These are phyloP conservation scores for Labrus mixtus DNA, from an alignment of 2,113 vertebrate species.

Conservation along the genomic window DNA sequence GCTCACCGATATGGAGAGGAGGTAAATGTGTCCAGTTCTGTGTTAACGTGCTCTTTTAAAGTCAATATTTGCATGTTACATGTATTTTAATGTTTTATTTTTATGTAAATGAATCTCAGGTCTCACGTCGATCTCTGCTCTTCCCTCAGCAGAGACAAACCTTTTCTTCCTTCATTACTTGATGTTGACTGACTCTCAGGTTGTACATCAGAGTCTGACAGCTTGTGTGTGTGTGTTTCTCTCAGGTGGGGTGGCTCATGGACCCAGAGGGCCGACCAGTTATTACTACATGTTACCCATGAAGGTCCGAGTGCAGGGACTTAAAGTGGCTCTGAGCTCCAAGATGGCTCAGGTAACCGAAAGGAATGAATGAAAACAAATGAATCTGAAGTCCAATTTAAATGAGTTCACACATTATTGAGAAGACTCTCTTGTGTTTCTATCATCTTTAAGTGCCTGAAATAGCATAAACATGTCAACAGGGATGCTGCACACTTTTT, in stretches of 20 bases:
- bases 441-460: too few relatives aligned
- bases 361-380: neutral
- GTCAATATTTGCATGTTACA: neutral
- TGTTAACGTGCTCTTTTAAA: neutral
- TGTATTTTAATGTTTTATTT: neutral
- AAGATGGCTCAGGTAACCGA: constrained; percentile 90
- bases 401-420: too few relatives aligned
- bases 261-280: constrained; percentile 92
- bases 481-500: too few relatives aligned
- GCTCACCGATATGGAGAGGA: constrained; percentile 91
- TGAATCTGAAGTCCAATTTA: too few relatives aligned
- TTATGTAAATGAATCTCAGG: too few relatives aligned
- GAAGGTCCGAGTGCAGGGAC: constrained; percentile 88
- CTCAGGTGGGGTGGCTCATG: constrained; percentile 88
- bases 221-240: neutral
- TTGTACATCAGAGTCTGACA: neutral
- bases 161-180: neutral
- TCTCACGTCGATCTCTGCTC: too few relatives aligned
- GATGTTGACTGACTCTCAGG: neutral
- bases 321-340: constrained; percentile 88
- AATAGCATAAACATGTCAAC: too few relatives aligned
- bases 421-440: too few relatives aligned
- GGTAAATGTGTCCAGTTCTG: constrained; percentile 68
- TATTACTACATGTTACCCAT: constrained; percentile 96
- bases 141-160: neutral